Evolutionary conservation across 1,140 invertebrate genomes (phyloP).

Genomic region (Calosoma granatense): DNA sequence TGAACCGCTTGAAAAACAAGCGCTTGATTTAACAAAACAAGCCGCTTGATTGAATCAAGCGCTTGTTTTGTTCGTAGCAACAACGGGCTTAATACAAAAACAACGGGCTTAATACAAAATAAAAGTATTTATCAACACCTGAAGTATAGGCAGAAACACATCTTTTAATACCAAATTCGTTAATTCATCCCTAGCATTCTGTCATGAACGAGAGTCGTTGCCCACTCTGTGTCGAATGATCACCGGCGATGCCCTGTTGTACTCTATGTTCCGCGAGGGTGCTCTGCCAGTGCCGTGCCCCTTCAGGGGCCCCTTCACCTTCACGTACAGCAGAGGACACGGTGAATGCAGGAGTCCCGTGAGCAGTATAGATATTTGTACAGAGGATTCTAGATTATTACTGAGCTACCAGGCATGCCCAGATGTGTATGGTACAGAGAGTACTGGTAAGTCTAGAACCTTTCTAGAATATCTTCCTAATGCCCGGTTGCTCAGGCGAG

Average conservation of each 20-base stretch:
- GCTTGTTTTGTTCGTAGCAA: too few species aligned
- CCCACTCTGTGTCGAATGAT: slow-evolving; percentile 73
- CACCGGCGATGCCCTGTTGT: slow-evolving; percentile 76
- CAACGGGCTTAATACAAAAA: too few species aligned
- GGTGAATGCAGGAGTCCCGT: slow-evolving; percentile 75
- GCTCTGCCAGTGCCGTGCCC: slow-evolving; percentile 66
- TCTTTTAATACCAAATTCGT: too few species aligned
- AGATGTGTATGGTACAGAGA: slow-evolving; percentile 74
- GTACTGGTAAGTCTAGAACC: slow-evolving; percentile 58
- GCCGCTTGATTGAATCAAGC: too few species aligned
- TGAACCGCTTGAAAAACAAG: too few species aligned
- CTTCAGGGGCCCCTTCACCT: slow-evolving; percentile 67
- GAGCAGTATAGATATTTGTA: slow-evolving; percentile 81
- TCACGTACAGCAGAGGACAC: slow-evolving; percentile 75
- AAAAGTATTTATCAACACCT: too few species aligned
- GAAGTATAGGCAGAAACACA: too few species aligned
- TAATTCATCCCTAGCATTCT: too few species aligned
- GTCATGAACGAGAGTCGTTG: slow-evolving; percentile 61
- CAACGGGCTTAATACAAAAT: too few species aligned
- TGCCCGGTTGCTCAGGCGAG: too few species aligned
- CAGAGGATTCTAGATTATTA: slow-evolving; percentile 73
- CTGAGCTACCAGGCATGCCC: slow-evolving; percentile 87
- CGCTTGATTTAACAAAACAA: too few species aligned
- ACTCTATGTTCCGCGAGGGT: slow-evolving; percentile 79
- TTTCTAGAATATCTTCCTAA: too few species aligned